These are phyloP conservation scores for Helogale parvula DNA, from an alignment of 2,113 vertebrate species.

Conservation along the genomic window DNA sequence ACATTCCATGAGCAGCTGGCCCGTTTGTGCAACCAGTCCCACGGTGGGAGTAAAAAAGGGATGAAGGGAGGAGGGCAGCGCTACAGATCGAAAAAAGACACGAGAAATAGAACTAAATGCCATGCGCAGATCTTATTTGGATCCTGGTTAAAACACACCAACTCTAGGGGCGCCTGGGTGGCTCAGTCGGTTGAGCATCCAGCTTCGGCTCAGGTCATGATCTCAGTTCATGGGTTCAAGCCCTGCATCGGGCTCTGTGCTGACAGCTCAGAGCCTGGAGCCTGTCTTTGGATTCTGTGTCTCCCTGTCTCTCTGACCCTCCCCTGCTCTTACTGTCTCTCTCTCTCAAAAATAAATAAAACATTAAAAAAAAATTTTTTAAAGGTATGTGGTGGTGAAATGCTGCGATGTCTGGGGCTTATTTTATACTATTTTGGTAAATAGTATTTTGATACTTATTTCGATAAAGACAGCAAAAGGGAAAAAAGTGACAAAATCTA, in stretches of 20 bases:
- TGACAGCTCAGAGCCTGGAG: too few species aligned
- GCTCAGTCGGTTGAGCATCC: too few species aligned
- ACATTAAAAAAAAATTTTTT: too few species aligned
- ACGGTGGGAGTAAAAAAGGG: too few species aligned
- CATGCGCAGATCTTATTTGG: accelerated
- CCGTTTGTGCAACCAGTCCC: background rate
- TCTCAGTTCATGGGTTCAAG: too few species aligned
- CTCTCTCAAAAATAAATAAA: too few species aligned
- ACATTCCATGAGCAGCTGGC: background rate
- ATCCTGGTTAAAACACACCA: background rate
- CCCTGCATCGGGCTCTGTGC: too few species aligned
- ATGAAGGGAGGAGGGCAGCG: background rate
- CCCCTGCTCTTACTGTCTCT: too few species aligned
- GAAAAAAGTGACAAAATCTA: background rate
- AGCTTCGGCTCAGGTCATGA: too few species aligned
- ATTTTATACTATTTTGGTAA: background rate
- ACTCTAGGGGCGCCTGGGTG: background rate
- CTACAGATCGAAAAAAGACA: background rate
- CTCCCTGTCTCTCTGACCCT: too few species aligned
- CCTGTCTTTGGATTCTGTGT: too few species aligned
- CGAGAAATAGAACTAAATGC: background rate
- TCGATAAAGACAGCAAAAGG: background rate
- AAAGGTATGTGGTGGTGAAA: background rate
- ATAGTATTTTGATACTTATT: too few species aligned
- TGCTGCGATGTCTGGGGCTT: background rate